Base-by-base conservation (phyloP, 2,888 invertebrate species). In the Drosophila maculinotata region DNA sequence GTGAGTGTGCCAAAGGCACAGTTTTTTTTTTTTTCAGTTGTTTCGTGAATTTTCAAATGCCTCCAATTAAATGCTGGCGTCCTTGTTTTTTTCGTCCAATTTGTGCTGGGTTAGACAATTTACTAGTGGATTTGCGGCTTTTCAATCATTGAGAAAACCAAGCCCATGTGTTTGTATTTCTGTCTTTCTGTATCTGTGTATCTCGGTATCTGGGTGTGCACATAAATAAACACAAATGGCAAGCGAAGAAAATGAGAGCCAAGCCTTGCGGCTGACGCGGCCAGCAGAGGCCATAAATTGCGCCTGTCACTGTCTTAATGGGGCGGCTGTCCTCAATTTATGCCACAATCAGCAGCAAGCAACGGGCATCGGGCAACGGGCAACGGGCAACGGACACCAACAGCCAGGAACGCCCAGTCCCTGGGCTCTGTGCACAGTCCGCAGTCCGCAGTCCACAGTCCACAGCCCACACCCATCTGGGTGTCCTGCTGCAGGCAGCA, bases 271-370 rank as follows among this genome's bases (percentile, higher is more conserved):
- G 60, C 51, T n/a, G n/a, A n/a, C 52, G 45, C 49, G 35, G 72
- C 47, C 71, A 47, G 59, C 58, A 65, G 64, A 81, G 74, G 88
- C 63, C 72, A 82, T 89, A 89, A 90, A 89, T 90, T 90, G 83
- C 59, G 88, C 70, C 89, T 89, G 89, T 89, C 89, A 90, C 79
- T 89, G 78, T 78, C 88, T 89, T 89, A 89, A 89, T 89, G 87
- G 77, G 84, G 78, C 75, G 73, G 60, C 80, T 81, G 89, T 85
- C 89, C 88, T 77, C 79, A 87, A 88, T 88, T 87, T 87, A 89
- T 88, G 79, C 89, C 85, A 88, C 88, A 90, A 90, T 84, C 89
- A 83, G 86, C 87, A 87, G 75, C 69, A 9, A 56, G 47, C 67
- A 53, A 48, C 31, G 26, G n/a, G n/a, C n/a, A n/a, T n/a, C n/a